These are phyloP conservation scores for Ephialtes manifestator DNA, from an alignment of 2,888 invertebrate species.

Conservation along the genomic window DNA sequence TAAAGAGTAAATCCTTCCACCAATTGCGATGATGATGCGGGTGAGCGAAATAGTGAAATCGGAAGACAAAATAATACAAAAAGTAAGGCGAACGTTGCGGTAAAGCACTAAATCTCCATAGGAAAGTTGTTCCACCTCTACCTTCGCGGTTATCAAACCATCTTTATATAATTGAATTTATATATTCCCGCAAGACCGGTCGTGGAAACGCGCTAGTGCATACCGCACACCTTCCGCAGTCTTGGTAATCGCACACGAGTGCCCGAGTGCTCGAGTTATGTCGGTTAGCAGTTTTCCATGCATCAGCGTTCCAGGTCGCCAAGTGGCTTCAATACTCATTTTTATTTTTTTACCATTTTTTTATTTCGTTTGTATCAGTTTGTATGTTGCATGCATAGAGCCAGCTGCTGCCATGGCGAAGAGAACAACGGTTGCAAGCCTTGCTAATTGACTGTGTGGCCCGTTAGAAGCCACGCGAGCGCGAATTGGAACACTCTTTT, in stretches of 20 bases:
- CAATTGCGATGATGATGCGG: neutral
- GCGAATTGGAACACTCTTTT: constrained; percentile 63
- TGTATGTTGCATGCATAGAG: neutral
- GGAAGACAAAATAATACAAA: constrained; percentile 16
- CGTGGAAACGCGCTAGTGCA: constrained; percentile 51
- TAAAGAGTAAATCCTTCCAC: neutral
- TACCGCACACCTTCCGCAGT: constrained; percentile 53
- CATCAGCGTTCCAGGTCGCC: constrained; percentile 57
- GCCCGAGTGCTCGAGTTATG: constrained; percentile 59
- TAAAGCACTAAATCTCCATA: constrained; percentile 46
- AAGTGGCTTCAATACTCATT: constrained; percentile 48
- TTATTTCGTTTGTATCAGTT: constrained; percentile 6
- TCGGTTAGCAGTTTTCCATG: constrained; percentile 61
- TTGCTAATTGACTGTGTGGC: constrained; percentile 55
- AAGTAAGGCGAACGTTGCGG: constrained; percentile 19
- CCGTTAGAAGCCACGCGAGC: constrained; percentile 63
- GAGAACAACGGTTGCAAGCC: constrained; percentile 42
- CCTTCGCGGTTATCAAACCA: constrained; percentile 59
- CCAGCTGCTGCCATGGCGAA: constrained; percentile 35
- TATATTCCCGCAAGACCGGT: constrained; percentile 34
- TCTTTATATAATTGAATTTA: constrained; percentile 67
- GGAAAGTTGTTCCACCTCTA: constrained; percentile 51
- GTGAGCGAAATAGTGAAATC: constrained; percentile 18
- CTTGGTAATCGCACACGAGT: constrained; percentile 62
- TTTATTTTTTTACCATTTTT: constrained; percentile 26